Evolutionary conservation across 2,888 invertebrate species (phyloP).

Genomic region (Dryobotodes eremita): DNA sequence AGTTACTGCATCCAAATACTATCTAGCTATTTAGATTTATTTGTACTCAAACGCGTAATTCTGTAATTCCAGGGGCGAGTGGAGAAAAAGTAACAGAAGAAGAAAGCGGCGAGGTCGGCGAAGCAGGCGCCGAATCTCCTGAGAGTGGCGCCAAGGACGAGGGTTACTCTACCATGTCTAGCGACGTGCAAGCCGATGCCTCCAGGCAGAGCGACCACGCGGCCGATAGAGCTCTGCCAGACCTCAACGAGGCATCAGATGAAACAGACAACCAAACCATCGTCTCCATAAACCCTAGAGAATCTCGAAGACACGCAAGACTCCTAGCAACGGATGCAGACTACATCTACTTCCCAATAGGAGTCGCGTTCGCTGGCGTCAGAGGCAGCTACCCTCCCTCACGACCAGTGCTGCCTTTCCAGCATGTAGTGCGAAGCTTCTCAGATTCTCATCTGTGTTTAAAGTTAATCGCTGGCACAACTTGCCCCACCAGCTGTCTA

Average conservation of each 20-base stretch:
- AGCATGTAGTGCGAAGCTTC: slow-evolving; percentile 94
- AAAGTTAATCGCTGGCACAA: slow-evolving; percentile 92
- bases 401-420: slow-evolving; percentile 93
- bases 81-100: slow-evolving; percentile 85
- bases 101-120: slow-evolving; percentile 90
- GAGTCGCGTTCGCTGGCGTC: slow-evolving; percentile 91
- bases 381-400: slow-evolving; percentile 94
- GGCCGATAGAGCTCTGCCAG: slow-evolving; percentile 91
- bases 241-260: slow-evolving; percentile 94
- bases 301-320: slow-evolving; percentile 89
- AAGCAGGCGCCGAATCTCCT: slow-evolving; percentile 94
- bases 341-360: slow-evolving; percentile 93
- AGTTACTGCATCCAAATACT: not conserved
- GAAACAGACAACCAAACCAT: slow-evolving; percentile 92
- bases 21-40: not conserved
- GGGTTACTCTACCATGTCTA: slow-evolving; percentile 96
- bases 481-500: slow-evolving; percentile 89
- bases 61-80: slow-evolving; percentile 76
- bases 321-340: slow-evolving; percentile 91
- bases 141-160: slow-evolving; percentile 95
- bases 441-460: slow-evolving; percentile 94
- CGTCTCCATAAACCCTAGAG: slow-evolving; percentile 88
- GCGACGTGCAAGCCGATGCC: slow-evolving; percentile 94
- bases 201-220: slow-evolving; percentile 91
- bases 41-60: not conserved